Base-by-base conservation (phyloP, 2,797 vertebrate genomes). In the Mastacembelus armatus region DNA sequence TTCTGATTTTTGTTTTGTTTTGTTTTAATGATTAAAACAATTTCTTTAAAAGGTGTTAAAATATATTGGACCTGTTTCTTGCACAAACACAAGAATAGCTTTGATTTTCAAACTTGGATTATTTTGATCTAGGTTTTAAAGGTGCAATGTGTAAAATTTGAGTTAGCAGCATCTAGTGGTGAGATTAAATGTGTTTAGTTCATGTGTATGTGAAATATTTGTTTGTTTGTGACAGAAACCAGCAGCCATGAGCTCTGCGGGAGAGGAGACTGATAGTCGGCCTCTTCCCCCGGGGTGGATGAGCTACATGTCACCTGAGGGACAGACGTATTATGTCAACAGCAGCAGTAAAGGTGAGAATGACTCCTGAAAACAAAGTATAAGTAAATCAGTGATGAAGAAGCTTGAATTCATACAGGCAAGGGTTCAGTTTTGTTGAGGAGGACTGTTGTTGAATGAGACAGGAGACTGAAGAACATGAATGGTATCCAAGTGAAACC, bases 251-350 rank as follows among this genome's bases (percentile, higher is more conserved):
- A 83, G 88, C 76, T 78, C 91, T 56, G 87, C 91, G 65, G 80
- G 80, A 84, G 93, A 94, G 78, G 94, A 96, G 43, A 79, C 65
- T 0, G 84, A 91, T 84, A 71, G 89, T 57, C 0, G 8, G 60
- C 50, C 91, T 62, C 95, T 95, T 39, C 94, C 95, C 14, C 90
- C 90, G 0, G 95, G 95, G 80, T 96, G 95, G 95, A 96, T 93
- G 56, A 95, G 94, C 89, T 95, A 95, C 88, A 87, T 90, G 32
- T 96, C 95, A n/a, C 94, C 95, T 0, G 94, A 96, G 72, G 96
- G 95, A 3, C 91, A 86, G 24, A 87, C 87, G 47, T 95, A 96
- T 81, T 95, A 96, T 21, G 94, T 95, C 88, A 96, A 95, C 91
- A 93, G 92, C 77, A 84, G 81, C 86, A 96, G 94, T 18, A 95